Evolutionary conservation across 2,113 vertebrate species (phyloP).

Genomic region (Dromaius novaehollandiae): DNA sequence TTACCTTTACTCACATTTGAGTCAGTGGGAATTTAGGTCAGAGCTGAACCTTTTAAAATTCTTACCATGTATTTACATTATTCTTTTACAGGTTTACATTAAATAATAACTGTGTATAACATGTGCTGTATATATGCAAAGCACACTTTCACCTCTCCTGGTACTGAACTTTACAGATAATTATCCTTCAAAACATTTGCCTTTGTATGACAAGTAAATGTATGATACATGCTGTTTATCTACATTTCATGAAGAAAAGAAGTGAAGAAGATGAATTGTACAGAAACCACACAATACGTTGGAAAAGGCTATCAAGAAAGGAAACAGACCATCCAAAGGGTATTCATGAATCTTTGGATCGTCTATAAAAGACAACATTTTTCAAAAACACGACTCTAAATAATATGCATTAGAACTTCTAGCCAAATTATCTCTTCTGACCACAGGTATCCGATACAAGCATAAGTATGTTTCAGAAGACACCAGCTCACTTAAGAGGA

Average conservation of each 20-base stretch:
- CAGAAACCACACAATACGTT: neutral
- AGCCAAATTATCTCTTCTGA: slow-evolving; percentile 10
- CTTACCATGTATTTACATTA: slow-evolving; percentile 29
- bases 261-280: neutral
- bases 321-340: neutral
- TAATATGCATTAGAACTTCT: slow-evolving; percentile 1
- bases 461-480: slow-evolving; percentile 16
- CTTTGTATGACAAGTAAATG: neutral
- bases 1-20: neutral
- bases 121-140: neutral
- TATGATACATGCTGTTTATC: neutral
- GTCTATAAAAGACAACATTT: neutral
- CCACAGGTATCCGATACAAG: slow-evolving; percentile 11
- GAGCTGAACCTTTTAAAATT: slow-evolving; percentile 31
- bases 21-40: neutral
- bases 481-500: slow-evolving; percentile 47
- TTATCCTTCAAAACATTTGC: neutral
- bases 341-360: slow-evolving; percentile 12
- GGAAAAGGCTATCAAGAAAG: slow-evolving; percentile 36
- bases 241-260: neutral
- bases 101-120: neutral
- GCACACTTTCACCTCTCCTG: neutral
- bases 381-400: slow-evolving; percentile 1
- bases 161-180: neutral
- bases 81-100: slow-evolving; percentile 36